These are phyloP conservation scores for Leucophenga varia DNA, from an alignment of 1,140 invertebrate species.

Conservation along the genomic window DNA sequence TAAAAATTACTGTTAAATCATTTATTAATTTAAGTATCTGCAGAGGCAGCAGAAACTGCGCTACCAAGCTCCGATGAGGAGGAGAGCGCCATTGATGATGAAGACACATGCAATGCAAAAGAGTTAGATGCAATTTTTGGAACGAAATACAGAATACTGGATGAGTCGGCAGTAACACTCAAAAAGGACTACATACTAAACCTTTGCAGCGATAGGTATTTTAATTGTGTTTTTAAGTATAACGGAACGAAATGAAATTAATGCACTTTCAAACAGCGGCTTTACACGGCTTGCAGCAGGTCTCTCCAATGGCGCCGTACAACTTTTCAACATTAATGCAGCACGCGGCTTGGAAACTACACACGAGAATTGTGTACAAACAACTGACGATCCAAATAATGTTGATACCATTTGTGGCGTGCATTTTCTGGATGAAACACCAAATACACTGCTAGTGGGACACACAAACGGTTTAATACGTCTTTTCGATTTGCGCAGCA, in stretches of 20 bases:
- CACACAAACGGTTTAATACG: conserved; percentile 37
- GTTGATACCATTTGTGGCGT: conserved; percentile 29
- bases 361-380: conserved; percentile 3
- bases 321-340: conserved; percentile 33
- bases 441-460: conserved; percentile 32
- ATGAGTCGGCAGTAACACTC: conserved; percentile 30
- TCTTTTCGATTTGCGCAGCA: conserved; percentile 38
- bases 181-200: conserved; percentile 36
- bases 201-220: conserved; percentile 21
- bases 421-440: conserved; percentile 34
- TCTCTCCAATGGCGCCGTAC: conserved; percentile 30
- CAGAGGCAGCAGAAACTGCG: conserved; percentile 19
- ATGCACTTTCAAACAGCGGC: not conserved
- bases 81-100: conserved; percentile 26
- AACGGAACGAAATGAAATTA: not conserved
- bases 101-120: conserved; percentile 30
- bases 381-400: not conserved
- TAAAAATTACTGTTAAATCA: not conserved
- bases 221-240: not conserved
- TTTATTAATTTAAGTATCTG: too few relatives aligned
- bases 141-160: conserved; percentile 20
- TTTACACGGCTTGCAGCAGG: conserved; percentile 37
- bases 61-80: conserved; percentile 35
- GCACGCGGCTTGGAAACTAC: conserved; percentile 2
- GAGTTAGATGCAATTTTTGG: conserved; percentile 26